Evolutionary conservation across 1,140 invertebrate species (phyloP), one percentile per base, ranked within the genome.

Genomic region (Drosophila sproati): DNA sequence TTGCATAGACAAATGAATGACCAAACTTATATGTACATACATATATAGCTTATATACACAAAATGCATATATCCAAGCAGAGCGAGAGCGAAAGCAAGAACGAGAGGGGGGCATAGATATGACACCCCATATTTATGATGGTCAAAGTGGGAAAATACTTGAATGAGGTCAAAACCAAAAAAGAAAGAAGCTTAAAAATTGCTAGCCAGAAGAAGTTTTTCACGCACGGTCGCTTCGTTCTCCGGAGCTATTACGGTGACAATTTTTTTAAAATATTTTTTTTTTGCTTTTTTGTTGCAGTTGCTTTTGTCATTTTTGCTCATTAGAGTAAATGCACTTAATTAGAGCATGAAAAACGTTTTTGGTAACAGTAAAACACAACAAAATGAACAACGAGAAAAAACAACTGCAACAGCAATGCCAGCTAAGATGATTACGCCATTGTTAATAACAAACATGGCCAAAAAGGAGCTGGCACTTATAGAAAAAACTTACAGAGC

Each of bases 301-400:
- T 47, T 47, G 7, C 56, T 63, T 39, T 59, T 69, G 73, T 71
- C 61, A 87, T 87, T 87, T 87, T 87, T 87, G 82, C 82, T 87
- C 82, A 87, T 87, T 87, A 87, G 83, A 82, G 83, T 87, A 87
- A 87, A 82, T 87, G 79, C 82, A 87, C 77, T 87, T 87, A 87
- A 87, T 87, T 87, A 87, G 82, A 88, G 80, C 83, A 73, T 79
- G 77, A 64, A 67, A 60, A 77, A 45, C 72, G 73, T 79, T 51
- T 71, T 66, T 72, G 68, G 61, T 55, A 50, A 55, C 4, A 29
- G 4, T 28, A 50, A 67, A 34, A 55, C 32, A 67, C 70, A 68
- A 55, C 37, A 47, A 20, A 20, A 20, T 1, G 28, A 2, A 12
- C 20, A 56, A 50, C 47, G 57, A 39, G 39, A 55, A 57, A 51